Base-by-base conservation (phyloP, 2,888 invertebrate species). In the Cenopis cana region DNA sequence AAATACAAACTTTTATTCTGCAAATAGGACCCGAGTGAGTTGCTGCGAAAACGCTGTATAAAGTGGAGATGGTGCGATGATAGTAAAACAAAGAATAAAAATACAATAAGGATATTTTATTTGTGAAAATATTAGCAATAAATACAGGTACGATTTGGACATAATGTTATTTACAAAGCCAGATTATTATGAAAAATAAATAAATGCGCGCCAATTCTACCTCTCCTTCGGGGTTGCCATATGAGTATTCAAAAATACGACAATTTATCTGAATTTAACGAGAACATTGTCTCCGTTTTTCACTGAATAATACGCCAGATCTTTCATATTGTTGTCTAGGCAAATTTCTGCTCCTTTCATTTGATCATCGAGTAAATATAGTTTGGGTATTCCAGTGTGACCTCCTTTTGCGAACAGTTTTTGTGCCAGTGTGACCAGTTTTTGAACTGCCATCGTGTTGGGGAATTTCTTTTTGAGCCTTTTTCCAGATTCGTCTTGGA, bases 231-330 rank as follows among this genome's bases (percentile, higher is more conserved):
- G 56, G n/a, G 49, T 68, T 60, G 60, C 56, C 57, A 65, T 72
- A 76, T 75, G 75, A n/a, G 74, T 33, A 20, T 17, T 17, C 3
- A 33, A 33, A 36, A 24, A 14, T 50, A 8, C 17, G 11, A 20
- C 9, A 77, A 82, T 78, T 86, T 90, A 93, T 80, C 89, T 89
- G 94, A 95, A 96, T 79, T 95, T 95, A 10, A 96, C 96, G 73
- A 96, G 89, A 77, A 98, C 96, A 72, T 94, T 95, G 89, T 98
- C 98, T 73, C 97, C 97, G 80, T 96, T 96, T 89, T 97, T 96
- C 52, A 98, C 93, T 0, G 98, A 97, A 89, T 96, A 98, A 86
- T 96, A 97, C 61, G 95, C 95, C 54, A 98, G 90, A 81, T 97
- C 96, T 86, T 97, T 97, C 81, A 97, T 95, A 72, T 95, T 96